Conservation (phyloP, 2,888 invertebrate genomes). For the Trachelus troglodyta region DNA sequence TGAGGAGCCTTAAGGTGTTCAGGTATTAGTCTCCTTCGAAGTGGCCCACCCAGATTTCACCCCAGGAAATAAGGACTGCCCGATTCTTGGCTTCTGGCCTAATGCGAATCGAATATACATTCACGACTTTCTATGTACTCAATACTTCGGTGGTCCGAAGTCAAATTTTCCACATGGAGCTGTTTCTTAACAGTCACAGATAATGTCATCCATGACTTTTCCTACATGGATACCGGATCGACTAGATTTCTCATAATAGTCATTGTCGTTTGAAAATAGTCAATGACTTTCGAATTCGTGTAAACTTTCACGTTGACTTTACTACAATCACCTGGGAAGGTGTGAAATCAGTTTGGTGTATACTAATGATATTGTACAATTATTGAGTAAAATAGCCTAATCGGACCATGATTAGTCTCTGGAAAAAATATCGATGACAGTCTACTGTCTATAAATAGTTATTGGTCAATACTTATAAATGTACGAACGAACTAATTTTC, state of each 20-base stretch:
- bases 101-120: neutral
- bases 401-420: neutral
- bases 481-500: neutral
- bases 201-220: neutral
- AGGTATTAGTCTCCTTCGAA: neutral
- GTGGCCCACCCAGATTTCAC: slow-evolving; percentile 12
- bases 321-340: neutral
- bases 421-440: neutral
- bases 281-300: neutral
- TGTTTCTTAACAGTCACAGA: neutral
- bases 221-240: neutral
- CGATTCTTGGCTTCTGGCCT: neutral
- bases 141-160: neutral
- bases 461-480: neutral
- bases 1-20: slow-evolving; percentile 2
- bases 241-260: neutral
- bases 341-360: neutral
- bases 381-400: neutral
- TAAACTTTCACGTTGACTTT: neutral
- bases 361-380: neutral
- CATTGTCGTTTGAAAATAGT: neutral
- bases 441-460: neutral
- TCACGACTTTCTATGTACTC: neutral
- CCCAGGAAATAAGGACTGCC: slow-evolving; percentile 3
- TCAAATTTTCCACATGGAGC: neutral